Conservation (phyloP, 2,113 vertebrate species). For the Bos javanicus region DNA sequence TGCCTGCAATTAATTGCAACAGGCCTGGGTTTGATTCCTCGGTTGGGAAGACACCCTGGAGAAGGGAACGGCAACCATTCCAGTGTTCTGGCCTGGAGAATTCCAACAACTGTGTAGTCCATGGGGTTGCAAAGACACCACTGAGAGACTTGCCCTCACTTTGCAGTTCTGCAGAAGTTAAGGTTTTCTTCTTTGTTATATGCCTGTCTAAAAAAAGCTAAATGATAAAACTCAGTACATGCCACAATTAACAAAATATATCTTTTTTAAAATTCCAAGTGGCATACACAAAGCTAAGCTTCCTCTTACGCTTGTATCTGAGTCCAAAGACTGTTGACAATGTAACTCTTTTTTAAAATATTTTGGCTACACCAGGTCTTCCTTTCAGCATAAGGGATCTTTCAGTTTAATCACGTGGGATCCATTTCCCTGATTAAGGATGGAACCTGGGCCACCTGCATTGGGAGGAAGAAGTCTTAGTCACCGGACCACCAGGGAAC, state of each 20-base stretch:
- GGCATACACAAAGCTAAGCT: background rate
- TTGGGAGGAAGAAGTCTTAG: background rate
- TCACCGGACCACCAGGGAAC: background rate
- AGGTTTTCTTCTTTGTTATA: background rate
- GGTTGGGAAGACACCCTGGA: background rate
- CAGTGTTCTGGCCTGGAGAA: background rate
- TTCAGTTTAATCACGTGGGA: rapidly evolving
- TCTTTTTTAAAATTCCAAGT: background rate
- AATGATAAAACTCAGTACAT: background rate
- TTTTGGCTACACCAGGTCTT: background rate
- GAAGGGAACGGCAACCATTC: background rate
- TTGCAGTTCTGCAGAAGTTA: background rate
- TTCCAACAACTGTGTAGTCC: background rate
- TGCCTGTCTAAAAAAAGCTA: background rate
- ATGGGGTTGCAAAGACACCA: background rate
- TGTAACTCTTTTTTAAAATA: background rate
- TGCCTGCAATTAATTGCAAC: background rate
- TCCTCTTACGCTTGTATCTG: background rate
- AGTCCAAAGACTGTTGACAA: background rate
- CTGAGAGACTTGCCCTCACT: background rate
- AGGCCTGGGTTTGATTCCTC: background rate
- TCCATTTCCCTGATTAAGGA: background rate
- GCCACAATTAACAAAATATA: background rate
- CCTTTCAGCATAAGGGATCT: background rate
- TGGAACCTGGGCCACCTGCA: background rate